phyloP scores from a whole-genome alignment of 2,888 invertebrate genomes.

The Scaptodrosophila latifasciaeformis region DNA sequence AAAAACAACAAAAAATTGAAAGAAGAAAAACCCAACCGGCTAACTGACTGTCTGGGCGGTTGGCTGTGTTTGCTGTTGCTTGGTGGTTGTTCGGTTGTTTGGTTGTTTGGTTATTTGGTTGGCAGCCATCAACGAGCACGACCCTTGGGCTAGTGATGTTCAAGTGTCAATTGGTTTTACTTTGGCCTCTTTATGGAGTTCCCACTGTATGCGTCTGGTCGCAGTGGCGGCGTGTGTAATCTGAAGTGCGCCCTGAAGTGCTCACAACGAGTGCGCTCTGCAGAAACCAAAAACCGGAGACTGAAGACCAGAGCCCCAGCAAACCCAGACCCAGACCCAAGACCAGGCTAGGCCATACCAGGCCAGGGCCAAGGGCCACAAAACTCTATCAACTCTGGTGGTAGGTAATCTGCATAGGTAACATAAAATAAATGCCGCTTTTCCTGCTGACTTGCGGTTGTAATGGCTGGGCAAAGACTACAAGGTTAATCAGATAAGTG shows the following conservation, averaged over 20 bases:
- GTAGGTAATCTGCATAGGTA: not conserved
- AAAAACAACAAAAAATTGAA: constrained; percentile 5
- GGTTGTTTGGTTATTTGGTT: too few relatives aligned
- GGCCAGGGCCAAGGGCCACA: not conserved
- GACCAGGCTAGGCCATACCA: too few relatives aligned
- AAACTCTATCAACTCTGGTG: not conserved
- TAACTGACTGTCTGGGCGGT: constrained; percentile 42
- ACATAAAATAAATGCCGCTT: constrained; percentile 1
- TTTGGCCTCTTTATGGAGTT: constrained; percentile 57
- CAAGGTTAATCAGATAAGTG: constrained; percentile 1
- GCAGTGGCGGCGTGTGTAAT: constrained; percentile 23
- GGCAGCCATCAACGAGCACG: constrained; percentile 4
- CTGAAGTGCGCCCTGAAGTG: too few relatives aligned
- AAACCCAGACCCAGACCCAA: too few relatives aligned
- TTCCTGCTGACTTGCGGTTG: not conserved
- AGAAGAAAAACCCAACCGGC: constrained; percentile 21
- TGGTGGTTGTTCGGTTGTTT: constrained; percentile 9
- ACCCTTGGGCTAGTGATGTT: constrained; percentile 37
- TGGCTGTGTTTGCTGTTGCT: constrained; percentile 13
- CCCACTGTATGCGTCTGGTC: constrained; percentile 27
- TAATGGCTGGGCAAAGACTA: not conserved
- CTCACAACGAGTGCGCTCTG: constrained; percentile 32
- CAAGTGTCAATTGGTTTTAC: constrained; percentile 62
- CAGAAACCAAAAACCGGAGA: too few relatives aligned
- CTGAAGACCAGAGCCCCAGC: too few relatives aligned